Evolutionary conservation across 2,113 vertebrate genomes (phyloP).

Genomic region (Onychostoma macrolepis): DNA sequence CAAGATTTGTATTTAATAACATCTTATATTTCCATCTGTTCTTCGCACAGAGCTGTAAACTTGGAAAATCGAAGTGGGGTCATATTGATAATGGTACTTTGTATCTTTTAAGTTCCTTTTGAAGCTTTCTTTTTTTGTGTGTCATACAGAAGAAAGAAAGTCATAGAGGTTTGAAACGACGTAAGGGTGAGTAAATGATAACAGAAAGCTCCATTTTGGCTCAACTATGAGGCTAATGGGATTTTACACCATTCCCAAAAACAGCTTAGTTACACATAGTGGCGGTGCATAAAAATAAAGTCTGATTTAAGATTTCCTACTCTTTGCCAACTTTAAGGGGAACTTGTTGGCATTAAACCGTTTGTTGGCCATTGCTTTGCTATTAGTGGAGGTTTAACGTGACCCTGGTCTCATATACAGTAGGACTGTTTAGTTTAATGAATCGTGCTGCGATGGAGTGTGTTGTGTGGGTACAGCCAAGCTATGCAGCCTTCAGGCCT

Average conservation of each 20-base stretch:
- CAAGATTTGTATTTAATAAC: background rate
- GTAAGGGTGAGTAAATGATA: background rate
- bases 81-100: background rate
- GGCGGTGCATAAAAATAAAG: background rate
- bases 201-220: background rate
- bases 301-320: background rate
- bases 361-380: background rate
- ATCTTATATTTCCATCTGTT: too few species aligned
- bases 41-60: too few species aligned
- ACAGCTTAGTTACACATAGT: background rate
- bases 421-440: background rate
- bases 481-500: background rate
- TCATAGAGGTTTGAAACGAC: background rate
- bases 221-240: background rate
- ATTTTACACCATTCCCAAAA: background rate
- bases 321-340: background rate
- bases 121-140: background rate
- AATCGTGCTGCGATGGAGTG: background rate
- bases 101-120: background rate
- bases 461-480: background rate
- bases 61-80: background rate
- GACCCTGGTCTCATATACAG: conserved; percentile 15
- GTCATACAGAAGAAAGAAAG: background rate
- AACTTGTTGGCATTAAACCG: background rate
- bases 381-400: background rate